Percentiles rank a stretch among this genome's conserved stretches.
Evolutionary conservation across 2,113 vertebrate species (phyloP).

Genomic region (Prionailurus bengalensis): DNA sequence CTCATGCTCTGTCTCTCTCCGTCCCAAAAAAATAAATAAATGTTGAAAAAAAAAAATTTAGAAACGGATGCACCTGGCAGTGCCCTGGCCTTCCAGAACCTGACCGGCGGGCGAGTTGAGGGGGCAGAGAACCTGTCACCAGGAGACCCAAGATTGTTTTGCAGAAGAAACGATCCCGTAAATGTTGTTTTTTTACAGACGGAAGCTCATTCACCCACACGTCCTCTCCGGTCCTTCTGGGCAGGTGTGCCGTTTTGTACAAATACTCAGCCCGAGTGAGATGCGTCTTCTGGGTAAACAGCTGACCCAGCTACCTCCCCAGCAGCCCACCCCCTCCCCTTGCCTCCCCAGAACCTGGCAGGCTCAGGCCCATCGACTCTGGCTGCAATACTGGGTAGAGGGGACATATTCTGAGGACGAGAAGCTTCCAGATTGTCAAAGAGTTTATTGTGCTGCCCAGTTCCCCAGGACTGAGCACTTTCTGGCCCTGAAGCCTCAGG

Average conservation of each 20-base stretch:
- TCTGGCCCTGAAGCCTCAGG: not conserved
- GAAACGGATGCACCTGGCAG: not conserved
- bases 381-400: too few relatives aligned
- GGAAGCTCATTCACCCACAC: fast-evolving
- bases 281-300: fast-evolving
- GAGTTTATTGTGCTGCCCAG: not conserved
- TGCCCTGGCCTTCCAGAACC: not conserved
- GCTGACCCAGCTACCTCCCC: fast-evolving
- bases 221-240: not conserved
- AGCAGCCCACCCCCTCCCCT: not conserved
- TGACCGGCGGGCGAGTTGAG: fast-evolving
- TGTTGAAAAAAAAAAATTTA: too few relatives aligned
- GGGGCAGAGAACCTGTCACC: not conserved
- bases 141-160: fast-evolving
- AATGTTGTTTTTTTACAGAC: not conserved
- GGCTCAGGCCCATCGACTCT: not conserved
- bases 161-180: fast-evolving
- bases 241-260: fast-evolving
- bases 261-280: fast-evolving
- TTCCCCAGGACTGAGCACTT: not conserved
- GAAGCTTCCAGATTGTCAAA: not conserved
- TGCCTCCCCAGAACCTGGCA: not conserved
- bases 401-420: not conserved
- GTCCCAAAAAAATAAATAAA: too few relatives aligned
- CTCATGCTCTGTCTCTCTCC: too few relatives aligned